phyloP scores from a whole-genome alignment of 2,888 invertebrate genomes.

The Melinopterus prodromus region DNA sequence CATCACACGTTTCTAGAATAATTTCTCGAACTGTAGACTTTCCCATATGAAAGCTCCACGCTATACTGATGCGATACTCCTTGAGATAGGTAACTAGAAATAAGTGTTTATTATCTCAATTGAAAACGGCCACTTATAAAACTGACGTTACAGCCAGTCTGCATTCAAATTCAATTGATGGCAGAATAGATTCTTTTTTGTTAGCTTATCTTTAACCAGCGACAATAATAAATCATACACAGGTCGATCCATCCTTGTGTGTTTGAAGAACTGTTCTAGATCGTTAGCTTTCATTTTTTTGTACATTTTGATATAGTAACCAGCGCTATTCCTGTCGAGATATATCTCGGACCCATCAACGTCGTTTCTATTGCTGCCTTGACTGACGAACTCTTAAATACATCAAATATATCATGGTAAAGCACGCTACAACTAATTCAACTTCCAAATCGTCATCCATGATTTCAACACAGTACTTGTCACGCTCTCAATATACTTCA shows the following conservation, averaged over 20 bases:
- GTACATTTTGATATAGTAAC: background rate
- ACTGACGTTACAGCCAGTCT: slow-evolving; percentile 17
- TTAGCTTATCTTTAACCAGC: background rate
- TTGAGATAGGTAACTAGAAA: background rate
- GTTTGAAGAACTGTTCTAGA: slow-evolving; percentile 21
- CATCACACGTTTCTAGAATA: slow-evolving; percentile 25
- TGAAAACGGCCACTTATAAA: background rate
- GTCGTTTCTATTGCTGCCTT: background rate
- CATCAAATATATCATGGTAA: too few relatives aligned
- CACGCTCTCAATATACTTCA: too few relatives aligned
- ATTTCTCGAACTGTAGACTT: slow-evolving; percentile 24
- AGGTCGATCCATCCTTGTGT: background rate
- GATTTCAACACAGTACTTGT: too few relatives aligned
- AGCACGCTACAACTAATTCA: too few relatives aligned
- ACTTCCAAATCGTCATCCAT: too few relatives aligned
- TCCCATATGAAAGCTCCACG: slow-evolving; percentile 29
- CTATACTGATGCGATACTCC: too few relatives aligned
- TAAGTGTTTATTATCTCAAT: slow-evolving; percentile 12
- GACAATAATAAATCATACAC: slow-evolving; percentile 16
- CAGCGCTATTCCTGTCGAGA: background rate
- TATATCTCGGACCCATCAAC: slow-evolving; percentile 22
- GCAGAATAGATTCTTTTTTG: slow-evolving; percentile 13
- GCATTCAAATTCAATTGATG: slow-evolving; percentile 11
- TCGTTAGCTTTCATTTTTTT: slow-evolving; percentile 14
- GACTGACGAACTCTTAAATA: too few relatives aligned